A percentile compares a stretch with the other conserved stretches of the same genome.
Evolutionary conservation across 2,888 invertebrate species (phyloP).

Genomic region (Cheiracanthium punctorium): DNA sequence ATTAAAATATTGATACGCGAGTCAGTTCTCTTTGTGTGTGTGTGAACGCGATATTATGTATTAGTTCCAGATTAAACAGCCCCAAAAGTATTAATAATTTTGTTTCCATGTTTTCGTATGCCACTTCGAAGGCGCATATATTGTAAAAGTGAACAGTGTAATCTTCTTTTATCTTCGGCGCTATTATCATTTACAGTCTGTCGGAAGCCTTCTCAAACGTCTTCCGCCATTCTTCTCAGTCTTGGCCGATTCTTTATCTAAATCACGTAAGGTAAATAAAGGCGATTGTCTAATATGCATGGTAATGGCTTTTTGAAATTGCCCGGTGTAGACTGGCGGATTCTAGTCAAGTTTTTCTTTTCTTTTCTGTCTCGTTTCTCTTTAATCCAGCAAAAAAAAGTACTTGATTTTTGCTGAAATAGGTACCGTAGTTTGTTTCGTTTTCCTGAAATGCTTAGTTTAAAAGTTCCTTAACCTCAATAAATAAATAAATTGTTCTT

Average conservation of each 20-base stretch:
- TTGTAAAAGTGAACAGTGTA: neutral
- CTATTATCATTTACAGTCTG: neutral
- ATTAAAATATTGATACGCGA: no score
- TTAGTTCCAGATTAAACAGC: no score
- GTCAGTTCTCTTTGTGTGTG: no score
- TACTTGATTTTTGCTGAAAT: neutral
- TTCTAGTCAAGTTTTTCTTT: neutral
- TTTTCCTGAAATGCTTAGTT: no score
- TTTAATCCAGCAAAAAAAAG: neutral
- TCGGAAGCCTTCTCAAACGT: neutral
- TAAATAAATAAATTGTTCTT: no score
- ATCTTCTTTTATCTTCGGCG: neutral
- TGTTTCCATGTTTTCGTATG: no score
- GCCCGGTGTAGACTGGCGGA: neutral
- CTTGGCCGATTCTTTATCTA: neutral
- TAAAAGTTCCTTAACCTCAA: no score
- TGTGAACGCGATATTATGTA: no score
- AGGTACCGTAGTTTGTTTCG: neutral
- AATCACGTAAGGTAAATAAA: neutral
- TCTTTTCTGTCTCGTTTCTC: neutral
- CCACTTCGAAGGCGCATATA: no score
- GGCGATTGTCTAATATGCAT: neutral
- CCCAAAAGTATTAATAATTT: no score
- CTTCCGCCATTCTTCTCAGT: neutral
- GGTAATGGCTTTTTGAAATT: neutral